Evolutionary conservation across 2,113 vertebrate genomes (phyloP), one percentile per base, ranked within the genome.

Genomic region (Grammomys surdaster): DNA sequence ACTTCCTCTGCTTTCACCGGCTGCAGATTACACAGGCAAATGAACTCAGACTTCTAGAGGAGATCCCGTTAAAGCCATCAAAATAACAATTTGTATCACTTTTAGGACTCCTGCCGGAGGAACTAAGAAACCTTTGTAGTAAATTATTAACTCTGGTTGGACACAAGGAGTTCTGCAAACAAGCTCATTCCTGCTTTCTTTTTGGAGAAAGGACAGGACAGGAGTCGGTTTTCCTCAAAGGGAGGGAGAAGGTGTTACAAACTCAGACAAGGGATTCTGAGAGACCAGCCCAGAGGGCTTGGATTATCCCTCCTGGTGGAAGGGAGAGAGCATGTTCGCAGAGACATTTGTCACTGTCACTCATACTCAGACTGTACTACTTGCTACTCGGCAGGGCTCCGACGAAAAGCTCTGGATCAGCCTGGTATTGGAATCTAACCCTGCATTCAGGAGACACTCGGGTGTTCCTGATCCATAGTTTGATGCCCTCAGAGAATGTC

Each of bases 61-160:
- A 89, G 93, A 91, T 84, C 76, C 76, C n/a, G 81, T 92, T 94
- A 96, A 95, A 60, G 46, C 78, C 92, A 96, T 96, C 86, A 85
- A 96, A 94, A 95, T 92, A 96, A 89, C 96, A 95, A 82, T 97
- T 95, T 95, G 78, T 92, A 95, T 91, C 81, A 82, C 85, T 93
- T 95, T 94, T 58, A 93, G 96, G 93, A 94, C 88, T 90, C 93
- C 88, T 96, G 94, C 90, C 63, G 0, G 40, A 96, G 96, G 65
- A 91, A 73, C 76, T 81, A 82, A 85, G 88, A 97, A 81, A 81
- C 46, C 76, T 93, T 88, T 19, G 7, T 75, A 77, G 77, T 93
- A 81, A 90, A 95, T 94, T 93, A 96, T 96, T 93, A 96, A 95
- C 95, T 91, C 67, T 31, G 5, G 22, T 96, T 95, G n/a, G 85